A percentile compares a stretch with the other conserved stretches of the same genome.
phyloP scores from a whole-genome alignment of 2,888 invertebrate genomes.

The Diarsia dahlii region DNA sequence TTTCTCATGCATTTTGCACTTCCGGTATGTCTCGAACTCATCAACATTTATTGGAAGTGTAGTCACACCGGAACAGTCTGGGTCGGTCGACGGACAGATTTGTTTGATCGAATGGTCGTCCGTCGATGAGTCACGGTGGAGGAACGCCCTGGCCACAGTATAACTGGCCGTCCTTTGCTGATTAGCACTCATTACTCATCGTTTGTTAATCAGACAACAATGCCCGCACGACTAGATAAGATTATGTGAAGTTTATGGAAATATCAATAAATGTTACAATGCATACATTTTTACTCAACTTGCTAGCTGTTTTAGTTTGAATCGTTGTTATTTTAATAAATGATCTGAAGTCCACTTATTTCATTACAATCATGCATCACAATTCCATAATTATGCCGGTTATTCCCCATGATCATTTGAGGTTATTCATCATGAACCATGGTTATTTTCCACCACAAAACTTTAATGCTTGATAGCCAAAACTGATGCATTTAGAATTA shows the following conservation, averaged over 20 bases:
- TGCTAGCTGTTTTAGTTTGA: neutral
- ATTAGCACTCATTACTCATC: slow-evolving; percentile 87
- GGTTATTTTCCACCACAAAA: neutral
- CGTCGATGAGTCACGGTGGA: slow-evolving; percentile 80
- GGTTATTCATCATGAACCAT: neutral
- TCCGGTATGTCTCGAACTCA: slow-evolving; percentile 67
- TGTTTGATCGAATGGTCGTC: slow-evolving; percentile 69
- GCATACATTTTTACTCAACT: slow-evolving; percentile 9
- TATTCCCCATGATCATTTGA: neutral
- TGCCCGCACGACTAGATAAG: slow-evolving; percentile 72
- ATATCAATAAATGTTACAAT: slow-evolving; percentile 64
- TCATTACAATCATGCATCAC: neutral
- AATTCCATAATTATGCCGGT: neutral
- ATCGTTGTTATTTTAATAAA: slow-evolving; percentile 6
- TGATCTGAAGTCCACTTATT: neutral
- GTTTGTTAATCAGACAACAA: slow-evolving; percentile 80
- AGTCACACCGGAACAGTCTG: slow-evolving; percentile 78
- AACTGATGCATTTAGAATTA: neutral
- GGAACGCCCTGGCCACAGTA: slow-evolving; percentile 85
- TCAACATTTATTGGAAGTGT: slow-evolving; percentile 63
- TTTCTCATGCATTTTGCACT: slow-evolving; percentile 72
- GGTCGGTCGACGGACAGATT: slow-evolving; percentile 71
- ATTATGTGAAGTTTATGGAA: slow-evolving; percentile 67
- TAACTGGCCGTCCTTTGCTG: slow-evolving; percentile 84
- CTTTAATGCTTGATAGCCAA: neutral